Base-by-base conservation (phyloP, 2,888 invertebrate genomes). In the Diarsia rubi region DNA sequence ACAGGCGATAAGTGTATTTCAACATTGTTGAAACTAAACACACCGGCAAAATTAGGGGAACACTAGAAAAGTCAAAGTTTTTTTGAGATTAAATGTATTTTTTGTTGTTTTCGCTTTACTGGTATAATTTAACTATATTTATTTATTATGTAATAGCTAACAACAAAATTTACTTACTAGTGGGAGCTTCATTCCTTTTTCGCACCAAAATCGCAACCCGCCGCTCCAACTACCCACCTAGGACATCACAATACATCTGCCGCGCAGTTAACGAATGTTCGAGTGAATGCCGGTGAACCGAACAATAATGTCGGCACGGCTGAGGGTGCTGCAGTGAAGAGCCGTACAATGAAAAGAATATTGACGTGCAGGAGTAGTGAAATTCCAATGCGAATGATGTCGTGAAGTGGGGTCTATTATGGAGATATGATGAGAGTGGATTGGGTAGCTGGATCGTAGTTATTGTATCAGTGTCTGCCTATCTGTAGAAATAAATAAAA, bases 321-420 rank as follows among this genome's bases (percentile, higher is more conserved):
- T 14, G 37, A 81, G 57, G 27, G 60, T 54, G 31, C 67, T 81
- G 60, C 44, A 69, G 11, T 68, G 54, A 65, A 78, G 78, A 24
- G 31, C 24, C 27, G 31, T 16, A 71, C 64, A 80, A 72, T 81
- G 42, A 27, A 65, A 68, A 21, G 60, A 81, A 81, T 68, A 57
- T 57, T 70, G 78, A 74, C 57, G 70, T 45, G 14, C 16, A 73
- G 12, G 42, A 47, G 49, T 6, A 21, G 44, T 14, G 44, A 14
- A 24, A 24, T 70, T 70, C 5, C 37, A 27, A 64, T 64, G 64
- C 45, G 44, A 72, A 16, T 24, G 6, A 27, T 62, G 44, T 60
- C 44, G 37, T 27, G 16, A 12, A 73, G 57, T 31, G n/a, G n/a
- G n/a, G 47, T 42, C 2, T 19, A 47, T 75, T 73, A 57, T 57